phyloP scores from a whole-genome alignment of 2,888 invertebrate genomes.

The Diaprepes abbreviatus region DNA sequence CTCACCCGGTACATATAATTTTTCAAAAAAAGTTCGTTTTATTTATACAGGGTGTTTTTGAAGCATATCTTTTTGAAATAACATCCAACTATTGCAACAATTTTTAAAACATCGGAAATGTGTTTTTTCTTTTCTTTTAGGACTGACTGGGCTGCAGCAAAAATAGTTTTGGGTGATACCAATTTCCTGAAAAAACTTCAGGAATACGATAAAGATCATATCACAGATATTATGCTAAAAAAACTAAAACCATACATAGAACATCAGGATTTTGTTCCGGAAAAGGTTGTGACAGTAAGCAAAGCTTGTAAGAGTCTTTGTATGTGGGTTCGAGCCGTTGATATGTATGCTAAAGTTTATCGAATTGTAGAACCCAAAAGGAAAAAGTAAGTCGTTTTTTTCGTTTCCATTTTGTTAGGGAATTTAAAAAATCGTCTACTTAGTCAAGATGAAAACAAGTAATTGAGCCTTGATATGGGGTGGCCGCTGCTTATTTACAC shows the following conservation, averaged over 20 bases:
- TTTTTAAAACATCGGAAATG: no score
- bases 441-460: no score
- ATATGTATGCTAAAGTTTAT: slow-evolving; percentile 89
- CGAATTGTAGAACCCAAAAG: slow-evolving; percentile 91
- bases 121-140: slow-evolving; percentile 71
- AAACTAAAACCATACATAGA: slow-evolving; percentile 87
- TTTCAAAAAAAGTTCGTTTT: no score
- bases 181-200: slow-evolving; percentile 86
- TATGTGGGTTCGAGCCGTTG: slow-evolving; percentile 93
- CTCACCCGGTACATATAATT: no score
- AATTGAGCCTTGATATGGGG: no score
- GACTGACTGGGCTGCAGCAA: slow-evolving; percentile 89
- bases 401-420: no score
- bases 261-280: slow-evolving; percentile 89
- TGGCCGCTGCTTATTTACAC: no score
- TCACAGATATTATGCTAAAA: slow-evolving; percentile 80
- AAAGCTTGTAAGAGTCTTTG: slow-evolving; percentile 93
- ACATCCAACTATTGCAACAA: no score
- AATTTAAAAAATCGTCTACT: no score
- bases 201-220: slow-evolving; percentile 90
- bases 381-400: slow-evolving; percentile 71
- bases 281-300: slow-evolving; percentile 85
- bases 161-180: slow-evolving; percentile 83
- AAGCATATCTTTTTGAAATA: no score
- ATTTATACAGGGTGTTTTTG: no score